Percentiles rank a stretch among this genome's conserved stretches.
Conservation (phyloP, 2,797 vertebrate genomes). For the Tenualosa thibaudeaui region DNA sequence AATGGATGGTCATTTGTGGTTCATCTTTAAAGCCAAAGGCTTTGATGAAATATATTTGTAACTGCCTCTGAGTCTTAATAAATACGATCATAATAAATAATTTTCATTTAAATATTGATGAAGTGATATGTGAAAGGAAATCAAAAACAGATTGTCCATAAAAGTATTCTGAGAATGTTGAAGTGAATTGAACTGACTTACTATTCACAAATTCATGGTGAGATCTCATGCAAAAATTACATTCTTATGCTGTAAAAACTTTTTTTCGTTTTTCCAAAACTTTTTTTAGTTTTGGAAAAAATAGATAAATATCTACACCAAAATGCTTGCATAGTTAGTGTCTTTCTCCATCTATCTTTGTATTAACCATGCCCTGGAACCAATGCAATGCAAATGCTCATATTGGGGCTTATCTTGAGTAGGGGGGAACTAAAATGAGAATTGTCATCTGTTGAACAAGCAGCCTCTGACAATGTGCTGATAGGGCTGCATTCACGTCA, state of each 20-base stretch:
- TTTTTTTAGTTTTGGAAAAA: neutral
- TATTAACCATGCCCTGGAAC: conserved; percentile 8
- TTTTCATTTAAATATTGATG: neutral
- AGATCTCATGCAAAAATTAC: neutral
- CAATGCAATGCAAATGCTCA: neutral
- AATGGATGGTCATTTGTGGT: neutral
- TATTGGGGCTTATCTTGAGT: conserved; percentile 9
- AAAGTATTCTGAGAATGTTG: neutral
- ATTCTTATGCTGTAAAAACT: neutral
- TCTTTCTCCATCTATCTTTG: neutral
- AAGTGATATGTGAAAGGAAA: neutral
- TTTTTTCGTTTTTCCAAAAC: no score
- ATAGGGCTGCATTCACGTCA: conserved; percentile 6
- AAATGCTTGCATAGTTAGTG: neutral
- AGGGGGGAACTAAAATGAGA: conserved; percentile 16
- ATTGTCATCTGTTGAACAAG: conserved; percentile 26
- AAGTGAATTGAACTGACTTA: neutral
- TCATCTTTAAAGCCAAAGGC: neutral
- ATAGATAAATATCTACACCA: neutral
- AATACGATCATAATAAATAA: neutral
- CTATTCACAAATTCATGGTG: neutral
- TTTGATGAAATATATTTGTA: neutral
- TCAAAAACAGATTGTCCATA: no score
- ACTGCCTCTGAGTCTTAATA: neutral
- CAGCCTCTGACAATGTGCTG: conserved; percentile 21